Percentiles rank a stretch among this genome's conserved stretches.
phyloP scores from a whole-genome alignment of 2,797 vertebrate genomes.

The Lepus townsendii region DNA sequence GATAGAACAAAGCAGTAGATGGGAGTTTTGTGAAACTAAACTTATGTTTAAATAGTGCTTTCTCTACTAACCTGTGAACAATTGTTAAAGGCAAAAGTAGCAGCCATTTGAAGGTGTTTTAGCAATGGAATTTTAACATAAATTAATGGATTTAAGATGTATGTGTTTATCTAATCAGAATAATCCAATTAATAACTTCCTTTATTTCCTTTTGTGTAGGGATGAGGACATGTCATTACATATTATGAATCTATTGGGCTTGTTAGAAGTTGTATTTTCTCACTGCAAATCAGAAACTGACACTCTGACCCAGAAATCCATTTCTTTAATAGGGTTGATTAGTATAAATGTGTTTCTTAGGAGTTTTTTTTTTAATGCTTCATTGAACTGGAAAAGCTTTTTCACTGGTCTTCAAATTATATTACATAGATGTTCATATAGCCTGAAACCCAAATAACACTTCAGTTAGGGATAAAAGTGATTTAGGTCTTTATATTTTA shows the following conservation, averaged over 20 bases:
- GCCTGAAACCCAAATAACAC: constrained; percentile 38
- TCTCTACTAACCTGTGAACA: constrained; percentile 19
- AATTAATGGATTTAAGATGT: constrained; percentile 17
- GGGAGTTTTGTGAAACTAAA: constrained; percentile 7
- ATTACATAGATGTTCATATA: neutral
- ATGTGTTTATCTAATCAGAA: constrained; percentile 42
- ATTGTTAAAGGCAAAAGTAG: constrained; percentile 48
- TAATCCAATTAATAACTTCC: neutral
- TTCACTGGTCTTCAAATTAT: constrained; percentile 21
- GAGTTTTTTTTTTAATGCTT: neutral
- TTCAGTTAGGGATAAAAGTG: constrained; percentile 13
- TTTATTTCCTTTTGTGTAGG: constrained; percentile 52
- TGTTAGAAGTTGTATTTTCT: constrained; percentile 59
- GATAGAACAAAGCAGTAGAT: neutral
- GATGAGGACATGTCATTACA: constrained; percentile 9
- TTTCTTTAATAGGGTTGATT: constrained; percentile 26
- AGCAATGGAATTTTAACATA: neutral
- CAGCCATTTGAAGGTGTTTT: constrained; percentile 10
- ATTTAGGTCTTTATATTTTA: constrained; percentile 41
- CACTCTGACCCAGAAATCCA: constrained; percentile 1
- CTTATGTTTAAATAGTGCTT: constrained; percentile 34
- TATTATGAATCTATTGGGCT: constrained; percentile 10
- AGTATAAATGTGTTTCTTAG: neutral
- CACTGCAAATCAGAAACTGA: neutral
- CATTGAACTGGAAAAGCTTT: constrained; percentile 12